phyloP scores from a whole-genome alignment of 2,888 invertebrate genomes.

The Elgonia sp. region DNA sequence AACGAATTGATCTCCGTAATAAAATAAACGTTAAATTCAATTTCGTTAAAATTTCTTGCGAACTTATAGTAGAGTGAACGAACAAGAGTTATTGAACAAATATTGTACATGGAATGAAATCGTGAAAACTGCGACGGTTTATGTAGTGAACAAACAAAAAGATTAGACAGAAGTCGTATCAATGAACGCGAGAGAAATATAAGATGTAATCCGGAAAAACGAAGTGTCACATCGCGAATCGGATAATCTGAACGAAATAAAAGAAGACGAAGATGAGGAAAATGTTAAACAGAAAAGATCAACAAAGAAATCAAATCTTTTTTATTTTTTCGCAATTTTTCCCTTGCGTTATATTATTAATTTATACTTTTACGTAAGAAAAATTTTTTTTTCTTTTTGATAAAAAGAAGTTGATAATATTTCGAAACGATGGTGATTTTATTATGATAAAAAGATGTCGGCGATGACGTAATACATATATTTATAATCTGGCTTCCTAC shows the following conservation, averaged over 20 bases:
- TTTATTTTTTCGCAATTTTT: neutral
- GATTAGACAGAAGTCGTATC: conserved; percentile 24
- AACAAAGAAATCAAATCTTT: conserved; percentile 1
- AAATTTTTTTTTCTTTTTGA: no score
- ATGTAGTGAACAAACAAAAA: conserved; percentile 46
- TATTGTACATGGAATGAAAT: conserved; percentile 24
- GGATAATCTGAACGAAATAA: conserved; percentile 23
- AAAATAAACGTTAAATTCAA: neutral
- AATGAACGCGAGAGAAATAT: conserved; percentile 35
- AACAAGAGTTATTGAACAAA: conserved; percentile 33
- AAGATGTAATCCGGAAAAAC: conserved; percentile 2
- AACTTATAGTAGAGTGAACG: conserved; percentile 9
- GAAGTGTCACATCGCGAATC: conserved; percentile 9
- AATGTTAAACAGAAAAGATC: neutral
- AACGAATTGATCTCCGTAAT: conserved; percentile 2
- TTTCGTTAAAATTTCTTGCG: neutral
- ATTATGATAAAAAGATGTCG: neutral
- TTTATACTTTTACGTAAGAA: neutral
- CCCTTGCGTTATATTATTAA: neutral
- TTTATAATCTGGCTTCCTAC: neutral
- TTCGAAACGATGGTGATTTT: no score
- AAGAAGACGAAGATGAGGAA: neutral
- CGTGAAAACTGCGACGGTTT: conserved; percentile 10
- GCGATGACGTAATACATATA: neutral
- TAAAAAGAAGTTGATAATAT: no score